phyloP scores from a whole-genome alignment of 1,140 invertebrate species.

The Wasmannia auropunctata region DNA sequence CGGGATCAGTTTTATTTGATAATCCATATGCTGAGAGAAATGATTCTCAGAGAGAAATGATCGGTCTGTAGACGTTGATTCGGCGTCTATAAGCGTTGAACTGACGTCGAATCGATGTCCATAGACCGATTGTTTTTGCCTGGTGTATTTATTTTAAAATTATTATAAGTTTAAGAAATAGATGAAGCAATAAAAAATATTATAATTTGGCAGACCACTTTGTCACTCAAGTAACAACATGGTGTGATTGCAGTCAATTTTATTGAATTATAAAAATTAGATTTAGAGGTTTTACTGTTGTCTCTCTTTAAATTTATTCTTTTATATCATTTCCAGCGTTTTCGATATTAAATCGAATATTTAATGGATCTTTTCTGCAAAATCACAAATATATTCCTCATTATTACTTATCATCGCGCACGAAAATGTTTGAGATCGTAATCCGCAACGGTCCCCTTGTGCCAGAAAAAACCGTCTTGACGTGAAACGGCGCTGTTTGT shows the following conservation, averaged over 20 bases:
- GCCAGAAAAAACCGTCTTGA: background rate
- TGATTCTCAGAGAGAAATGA: no score
- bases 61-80: no score
- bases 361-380: background rate
- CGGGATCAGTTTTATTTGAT: no score
- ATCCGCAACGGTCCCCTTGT: background rate
- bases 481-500: background rate
- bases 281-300: background rate
- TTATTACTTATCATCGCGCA: background rate
- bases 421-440: background rate
- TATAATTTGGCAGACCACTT: background rate
- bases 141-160: background rate
- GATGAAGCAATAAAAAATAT: background rate
- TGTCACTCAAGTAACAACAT: background rate
- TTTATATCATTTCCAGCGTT: background rate
- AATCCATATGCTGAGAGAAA: no score
- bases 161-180: background rate
- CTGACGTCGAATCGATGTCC: no score
- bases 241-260: background rate
- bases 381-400: background rate
- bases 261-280: background rate
- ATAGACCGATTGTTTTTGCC: no score
- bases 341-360: background rate
- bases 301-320: background rate
- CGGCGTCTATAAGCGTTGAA: no score